A percentile compares a stretch with the other conserved stretches of the same genome.
phyloP scores from a whole-genome alignment of 2,888 invertebrate genomes.

The Melieria crassipennis region DNA sequence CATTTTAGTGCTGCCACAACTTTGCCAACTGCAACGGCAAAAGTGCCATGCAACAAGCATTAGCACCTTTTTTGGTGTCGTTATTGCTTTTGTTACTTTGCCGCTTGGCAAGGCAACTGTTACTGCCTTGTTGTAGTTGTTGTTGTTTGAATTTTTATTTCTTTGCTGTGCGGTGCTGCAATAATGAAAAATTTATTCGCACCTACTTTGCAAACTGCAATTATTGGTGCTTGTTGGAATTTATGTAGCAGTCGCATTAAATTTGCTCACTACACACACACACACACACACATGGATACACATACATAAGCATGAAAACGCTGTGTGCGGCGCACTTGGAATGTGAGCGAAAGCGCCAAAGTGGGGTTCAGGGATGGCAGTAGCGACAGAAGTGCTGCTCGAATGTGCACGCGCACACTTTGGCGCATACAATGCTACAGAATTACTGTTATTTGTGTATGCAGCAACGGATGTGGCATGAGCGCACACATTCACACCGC shows the following conservation, averaged over 20 bases:
- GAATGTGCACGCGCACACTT: constrained; percentile 32
- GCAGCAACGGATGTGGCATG: background rate
- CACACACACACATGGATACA: background rate
- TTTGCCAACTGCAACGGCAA: too few species aligned
- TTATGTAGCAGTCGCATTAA: constrained; percentile 27
- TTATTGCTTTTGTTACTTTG: background rate
- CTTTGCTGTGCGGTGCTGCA: background rate
- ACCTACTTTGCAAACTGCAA: constrained; percentile 33
- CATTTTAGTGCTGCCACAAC: too few species aligned
- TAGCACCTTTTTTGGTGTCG: background rate
- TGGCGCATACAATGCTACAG: constrained; percentile 45
- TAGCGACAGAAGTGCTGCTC: constrained; percentile 5
- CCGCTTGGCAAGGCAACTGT: background rate
- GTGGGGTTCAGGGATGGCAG: background rate
- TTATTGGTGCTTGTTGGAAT: constrained; percentile 22
- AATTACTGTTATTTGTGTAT: constrained; percentile 56
- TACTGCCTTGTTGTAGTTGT: background rate
- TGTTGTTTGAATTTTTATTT: background rate
- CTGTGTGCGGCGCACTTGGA: background rate
- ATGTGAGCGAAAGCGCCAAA: background rate
- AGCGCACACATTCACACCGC: background rate
- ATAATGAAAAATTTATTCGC: constrained; percentile 32
- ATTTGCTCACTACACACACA: constrained; percentile 13
- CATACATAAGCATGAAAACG: background rate
- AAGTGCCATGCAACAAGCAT: background rate